Conservation (phyloP, 2,113 vertebrate species). For the Nasalis larvatus region DNA sequence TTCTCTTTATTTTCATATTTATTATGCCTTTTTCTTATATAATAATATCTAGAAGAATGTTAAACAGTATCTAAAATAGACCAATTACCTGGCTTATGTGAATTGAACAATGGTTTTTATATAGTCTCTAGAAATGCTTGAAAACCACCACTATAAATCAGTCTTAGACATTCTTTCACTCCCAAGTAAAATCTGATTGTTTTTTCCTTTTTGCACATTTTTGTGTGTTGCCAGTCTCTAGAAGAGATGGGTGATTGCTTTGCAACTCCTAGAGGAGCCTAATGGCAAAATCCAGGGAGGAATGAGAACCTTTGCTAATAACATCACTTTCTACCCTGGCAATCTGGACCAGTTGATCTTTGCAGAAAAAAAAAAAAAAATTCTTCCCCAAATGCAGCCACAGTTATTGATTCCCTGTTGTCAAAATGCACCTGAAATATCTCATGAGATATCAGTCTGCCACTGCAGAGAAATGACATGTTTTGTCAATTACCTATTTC, state of each 20-base stretch:
- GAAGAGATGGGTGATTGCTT: constrained; percentile 41
- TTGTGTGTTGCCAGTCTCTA: background rate
- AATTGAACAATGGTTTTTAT: background rate
- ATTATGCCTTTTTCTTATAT: no score
- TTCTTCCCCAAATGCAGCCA: constrained; percentile 63
- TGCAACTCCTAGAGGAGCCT: constrained; percentile 52
- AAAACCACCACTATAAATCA: background rate
- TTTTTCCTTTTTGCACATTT: background rate
- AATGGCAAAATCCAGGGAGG: constrained; percentile 54
- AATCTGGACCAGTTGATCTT: constrained; percentile 57
- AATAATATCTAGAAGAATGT: background rate
- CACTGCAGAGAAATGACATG: constrained; percentile 64
- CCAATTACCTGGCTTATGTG: background rate
- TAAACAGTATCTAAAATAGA: background rate
- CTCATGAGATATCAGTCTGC: constrained; percentile 54
- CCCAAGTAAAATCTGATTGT: background rate
- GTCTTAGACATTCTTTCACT: background rate
- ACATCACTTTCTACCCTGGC: constrained; percentile 49
- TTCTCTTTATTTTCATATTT: background rate
- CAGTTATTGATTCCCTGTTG: constrained; percentile 74
- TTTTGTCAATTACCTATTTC: constrained; percentile 80
- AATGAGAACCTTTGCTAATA: constrained; percentile 67
- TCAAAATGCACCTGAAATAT: constrained; percentile 72
- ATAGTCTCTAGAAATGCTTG: no score
- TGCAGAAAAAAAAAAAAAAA: constrained; percentile 72